Evolutionary conservation across 1,140 invertebrate genomes (phyloP).

Genomic region (Cyrtorhinus lividipennis): DNA sequence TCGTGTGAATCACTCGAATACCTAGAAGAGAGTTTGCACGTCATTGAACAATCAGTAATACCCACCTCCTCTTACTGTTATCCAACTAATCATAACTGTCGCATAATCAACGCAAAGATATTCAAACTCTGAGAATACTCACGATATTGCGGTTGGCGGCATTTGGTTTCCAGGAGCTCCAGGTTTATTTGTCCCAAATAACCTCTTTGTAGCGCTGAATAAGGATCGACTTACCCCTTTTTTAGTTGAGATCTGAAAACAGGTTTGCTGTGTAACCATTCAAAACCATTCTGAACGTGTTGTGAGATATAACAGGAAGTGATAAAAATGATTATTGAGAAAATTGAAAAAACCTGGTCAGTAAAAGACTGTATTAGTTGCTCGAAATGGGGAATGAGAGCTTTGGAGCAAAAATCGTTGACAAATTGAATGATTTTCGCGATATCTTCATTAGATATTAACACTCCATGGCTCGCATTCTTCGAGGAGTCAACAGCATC

Average conservation of each 20-base stretch:
- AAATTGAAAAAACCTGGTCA: constrained; percentile 51
- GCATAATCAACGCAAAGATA: too few species aligned
- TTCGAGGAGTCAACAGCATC: too few species aligned
- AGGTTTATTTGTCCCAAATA: constrained; percentile 81
- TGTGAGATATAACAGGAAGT: too few species aligned
- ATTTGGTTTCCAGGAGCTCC: constrained; percentile 41
- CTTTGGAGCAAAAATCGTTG: constrained; percentile 73
- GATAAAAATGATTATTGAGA: too few species aligned
- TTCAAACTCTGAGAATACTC: constrained; percentile 28
- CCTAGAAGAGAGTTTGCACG: constrained; percentile 35
- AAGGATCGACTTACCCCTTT: constrained; percentile 85
- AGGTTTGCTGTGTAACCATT: too few species aligned
- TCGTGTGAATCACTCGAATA: constrained; percentile 82
- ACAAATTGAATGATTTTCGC: constrained; percentile 73
- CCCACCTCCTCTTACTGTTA: too few species aligned
- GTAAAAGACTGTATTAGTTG: constrained; percentile 65
- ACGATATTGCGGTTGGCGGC: constrained; percentile 61
- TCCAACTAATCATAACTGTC: background rate
- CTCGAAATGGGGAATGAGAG: constrained; percentile 79
- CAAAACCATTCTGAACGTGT: too few species aligned
- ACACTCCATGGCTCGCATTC: constrained; percentile 45
- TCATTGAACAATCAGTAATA: too few species aligned
- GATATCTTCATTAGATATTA: constrained; percentile 62
- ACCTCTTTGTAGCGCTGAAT: constrained; percentile 83
- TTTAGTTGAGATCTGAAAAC: constrained; percentile 53